Conservation (phyloP, 92 coral and sea anemone genomes). For the Hydrozoanthus gracilis region DNA sequence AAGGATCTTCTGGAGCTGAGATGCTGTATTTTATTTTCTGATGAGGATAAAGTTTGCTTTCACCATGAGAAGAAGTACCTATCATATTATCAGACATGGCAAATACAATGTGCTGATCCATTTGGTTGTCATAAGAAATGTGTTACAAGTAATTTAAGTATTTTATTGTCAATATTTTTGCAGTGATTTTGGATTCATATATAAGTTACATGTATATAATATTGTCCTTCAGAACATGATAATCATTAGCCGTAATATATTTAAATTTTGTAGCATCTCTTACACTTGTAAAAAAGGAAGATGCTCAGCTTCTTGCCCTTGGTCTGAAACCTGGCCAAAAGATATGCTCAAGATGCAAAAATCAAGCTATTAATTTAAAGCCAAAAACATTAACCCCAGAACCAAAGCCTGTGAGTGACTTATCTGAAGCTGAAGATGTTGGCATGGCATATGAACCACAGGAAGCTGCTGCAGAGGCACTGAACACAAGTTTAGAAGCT, state of each 20-base stretch:
- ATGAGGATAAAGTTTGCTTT: slow-evolving; percentile 39
- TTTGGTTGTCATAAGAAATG: slow-evolving; percentile 37
- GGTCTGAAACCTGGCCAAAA: slow-evolving; percentile 37
- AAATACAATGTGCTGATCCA: slow-evolving; percentile 43
- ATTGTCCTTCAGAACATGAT: slow-evolving; percentile 20
- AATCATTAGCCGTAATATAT: slow-evolving; percentile 22
- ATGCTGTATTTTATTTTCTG: slow-evolving; percentile 29
- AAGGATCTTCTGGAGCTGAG: slow-evolving; percentile 35
- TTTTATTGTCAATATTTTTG: slow-evolving; percentile 1
- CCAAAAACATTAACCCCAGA: slow-evolving; percentile 19
- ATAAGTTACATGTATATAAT: not conserved
- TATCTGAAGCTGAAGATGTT: slow-evolving; percentile 30
- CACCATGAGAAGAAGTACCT: slow-evolving; percentile 41
- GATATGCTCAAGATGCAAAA: slow-evolving; percentile 38
- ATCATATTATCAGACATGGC: slow-evolving; percentile 39
- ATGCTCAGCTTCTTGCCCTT: slow-evolving; percentile 32
- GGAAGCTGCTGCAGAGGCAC: slow-evolving; percentile 31
- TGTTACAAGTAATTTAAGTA: slow-evolving; percentile 20
- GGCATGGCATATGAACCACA: slow-evolving; percentile 35
- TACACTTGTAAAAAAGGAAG: slow-evolving; percentile 28
- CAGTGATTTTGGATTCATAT: slow-evolving; percentile 25
- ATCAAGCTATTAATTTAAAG: slow-evolving; percentile 26
- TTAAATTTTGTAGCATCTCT: slow-evolving; percentile 28
- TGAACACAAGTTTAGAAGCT: slow-evolving; percentile 34
- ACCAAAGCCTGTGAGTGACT: slow-evolving; percentile 13